Conservation (phyloP, 2,888 invertebrate genomes). For the Pecten maximus region DNA sequence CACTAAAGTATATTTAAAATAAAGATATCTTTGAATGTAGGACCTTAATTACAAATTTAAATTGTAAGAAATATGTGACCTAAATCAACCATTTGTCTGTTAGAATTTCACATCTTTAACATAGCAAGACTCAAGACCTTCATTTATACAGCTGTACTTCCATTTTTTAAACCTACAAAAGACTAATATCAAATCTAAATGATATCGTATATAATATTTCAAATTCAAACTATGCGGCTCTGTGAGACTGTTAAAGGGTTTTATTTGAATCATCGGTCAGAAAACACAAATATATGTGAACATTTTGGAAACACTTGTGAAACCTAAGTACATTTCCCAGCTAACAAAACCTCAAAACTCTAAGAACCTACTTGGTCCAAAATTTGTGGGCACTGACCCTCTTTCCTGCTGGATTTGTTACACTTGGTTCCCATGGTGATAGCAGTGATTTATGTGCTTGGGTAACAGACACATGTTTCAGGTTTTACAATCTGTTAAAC, state of each 20-base stretch:
- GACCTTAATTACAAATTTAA: too few species aligned
- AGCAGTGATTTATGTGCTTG: neutral
- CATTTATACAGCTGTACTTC: too few species aligned
- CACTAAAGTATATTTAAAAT: too few species aligned
- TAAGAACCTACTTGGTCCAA: neutral
- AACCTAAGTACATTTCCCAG: neutral
- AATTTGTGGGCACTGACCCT: neutral
- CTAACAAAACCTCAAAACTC: neutral
- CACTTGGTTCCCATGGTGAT: conserved; percentile 17
- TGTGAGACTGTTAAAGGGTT: neutral
- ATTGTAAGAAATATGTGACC: too few species aligned
- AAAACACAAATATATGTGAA: neutral
- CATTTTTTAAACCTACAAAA: neutral
- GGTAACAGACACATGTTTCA: conserved; percentile 20
- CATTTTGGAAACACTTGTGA: neutral
- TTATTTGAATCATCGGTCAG: neutral
- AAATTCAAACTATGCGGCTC: neutral
- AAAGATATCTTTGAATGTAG: too few species aligned
- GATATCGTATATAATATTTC: neutral
- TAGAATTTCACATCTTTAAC: too few species aligned
- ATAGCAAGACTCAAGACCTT: too few species aligned
- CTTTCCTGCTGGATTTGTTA: neutral
- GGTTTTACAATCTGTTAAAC: conserved; percentile 6
- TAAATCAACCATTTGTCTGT: too few species aligned
- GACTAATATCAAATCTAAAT: neutral